phyloP scores from a whole-genome alignment of 2,113 vertebrate species.

The Callorhinus ursinus region DNA sequence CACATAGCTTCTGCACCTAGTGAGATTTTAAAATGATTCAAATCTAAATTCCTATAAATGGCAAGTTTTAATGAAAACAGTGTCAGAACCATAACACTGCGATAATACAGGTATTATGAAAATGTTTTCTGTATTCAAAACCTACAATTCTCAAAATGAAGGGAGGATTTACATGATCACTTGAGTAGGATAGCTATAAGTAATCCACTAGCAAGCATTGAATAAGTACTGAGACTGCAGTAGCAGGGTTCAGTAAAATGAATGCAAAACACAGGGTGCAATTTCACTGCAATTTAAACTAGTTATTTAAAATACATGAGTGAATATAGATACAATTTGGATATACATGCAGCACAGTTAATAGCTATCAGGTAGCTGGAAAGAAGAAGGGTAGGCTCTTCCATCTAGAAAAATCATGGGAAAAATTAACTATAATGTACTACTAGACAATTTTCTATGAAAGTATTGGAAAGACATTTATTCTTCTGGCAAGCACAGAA shows the following conservation, averaged over 20 bases:
- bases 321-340: constrained; percentile 77
- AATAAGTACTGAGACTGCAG: constrained; percentile 77
- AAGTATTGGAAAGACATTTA: constrained; percentile 63
- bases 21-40: constrained; percentile 81
- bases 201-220: constrained; percentile 80
- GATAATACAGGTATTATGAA: constrained; percentile 83
- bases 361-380: constrained; percentile 73
- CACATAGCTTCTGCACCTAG: constrained; percentile 78
- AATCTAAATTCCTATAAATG: constrained; percentile 82
- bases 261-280: constrained; percentile 77
- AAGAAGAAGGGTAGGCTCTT: constrained; percentile 70
- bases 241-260: constrained; percentile 76
- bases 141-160: constrained; percentile 86
- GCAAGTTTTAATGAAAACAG: constrained; percentile 83
- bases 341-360: constrained; percentile 72
- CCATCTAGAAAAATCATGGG: constrained; percentile 71
- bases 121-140: constrained; percentile 83
- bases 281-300: constrained; percentile 77
- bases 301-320: constrained; percentile 80
- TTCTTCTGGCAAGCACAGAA: constrained; percentile 64
- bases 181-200: constrained; percentile 71
- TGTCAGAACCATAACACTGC: constrained; percentile 77
- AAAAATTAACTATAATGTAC: constrained; percentile 69
- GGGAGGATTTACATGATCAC: constrained; percentile 85
- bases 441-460: constrained; percentile 63